Base-by-base conservation (phyloP, 2,113 vertebrate genomes). In the Aspidoscelis tigris region DNA sequence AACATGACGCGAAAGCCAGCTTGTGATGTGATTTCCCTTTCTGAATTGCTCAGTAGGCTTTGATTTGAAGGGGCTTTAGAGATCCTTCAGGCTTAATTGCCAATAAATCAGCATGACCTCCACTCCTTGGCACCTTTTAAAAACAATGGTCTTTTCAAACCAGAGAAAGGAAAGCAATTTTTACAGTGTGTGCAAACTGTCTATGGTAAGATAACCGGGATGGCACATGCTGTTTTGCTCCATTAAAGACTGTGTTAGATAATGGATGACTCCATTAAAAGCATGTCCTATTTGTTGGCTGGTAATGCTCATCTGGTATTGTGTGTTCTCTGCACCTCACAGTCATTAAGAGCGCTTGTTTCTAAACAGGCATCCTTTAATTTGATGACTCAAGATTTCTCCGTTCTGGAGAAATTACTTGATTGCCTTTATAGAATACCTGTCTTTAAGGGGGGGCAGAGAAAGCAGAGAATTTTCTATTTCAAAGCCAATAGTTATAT, bases 91-190 rank as follows among this genome's bases (percentile, higher is more conserved):
- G 92, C 97, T 98, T 99, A 98, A 98, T 97, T 97, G 97, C 96
- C 96, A 96, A 98, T 99, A 99, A 98, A 99, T 98, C 98, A 98
- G 97, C 95, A 95, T 95, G 96, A 96, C 96, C 97, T 97, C 97
- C 95, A 95, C 95, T 96, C 92, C 93, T 96, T 95, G 93, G 93
- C 94, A 95, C 77, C 91, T 92, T 95, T 92, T 90, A 90, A 94
- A 85, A 93, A 97, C 97, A 95, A 92, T 96, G 96, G 97, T 97
- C 97, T 97, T 97, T 97, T 98, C 97, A 98, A 18, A 96, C 96
- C 96, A 96, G 97, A 98, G 98, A 98, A 97, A 97, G 96, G 97
- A 97, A 96, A 95, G 96, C 95, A 95, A 96, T 98, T 97, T 92
- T 98, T 97, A 98, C 96, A 94, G 95, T 95, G 94, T 93, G 93